Evolutionary conservation across 1,140 invertebrate genomes (phyloP), one percentile per base, ranked within the genome.

Genomic region (Cotesia typhae): DNA sequence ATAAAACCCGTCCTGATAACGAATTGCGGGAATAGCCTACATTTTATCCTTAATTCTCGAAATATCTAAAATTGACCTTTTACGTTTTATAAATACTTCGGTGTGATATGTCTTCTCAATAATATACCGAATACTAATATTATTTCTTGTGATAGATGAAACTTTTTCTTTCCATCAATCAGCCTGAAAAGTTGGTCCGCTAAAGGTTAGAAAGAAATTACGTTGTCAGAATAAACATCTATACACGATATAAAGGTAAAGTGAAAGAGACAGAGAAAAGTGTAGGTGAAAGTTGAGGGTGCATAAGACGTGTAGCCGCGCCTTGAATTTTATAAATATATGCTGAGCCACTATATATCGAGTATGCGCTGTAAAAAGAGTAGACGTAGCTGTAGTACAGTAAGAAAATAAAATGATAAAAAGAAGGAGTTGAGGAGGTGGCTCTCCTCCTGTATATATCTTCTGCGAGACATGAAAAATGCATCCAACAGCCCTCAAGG

Each of bases 391-490:
- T 7, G 41, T 47, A 47, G 10, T 47, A 47, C 28, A 28, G 28
- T 7, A 47, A 47, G 41, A 47, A 47, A 47, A 47, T 47, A 55
- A 55, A 36, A 37, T n/a, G 63, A 37, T 9, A 65, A 28, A 41
- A 28, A 64, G 61, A 38, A 47, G 28, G 14, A 20, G 61, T 12
- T 36, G 47, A 64, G 17, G 4, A 51, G 38, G 65, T 1, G 28
- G 37, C 52, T 70, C 47, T 51, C 37, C 53, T 28, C 28, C 20
- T 28, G 65, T 80, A 73, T 80, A 78, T 75, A 78, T 79, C 76
- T 80, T 77, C 71, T 73, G 64, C 77, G 73, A 76, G 81, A 81
- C 83, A 85, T 85, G 84, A 85, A 85, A 85, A 85, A 85, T 85
- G 83, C 82, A 85, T 84, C 78, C 71, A 75, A 81, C 79, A 74